These are phyloP conservation scores for Yasuhikotakia modesta DNA, from an alignment of 2,797 vertebrate species.

Conservation along the genomic window DNA sequence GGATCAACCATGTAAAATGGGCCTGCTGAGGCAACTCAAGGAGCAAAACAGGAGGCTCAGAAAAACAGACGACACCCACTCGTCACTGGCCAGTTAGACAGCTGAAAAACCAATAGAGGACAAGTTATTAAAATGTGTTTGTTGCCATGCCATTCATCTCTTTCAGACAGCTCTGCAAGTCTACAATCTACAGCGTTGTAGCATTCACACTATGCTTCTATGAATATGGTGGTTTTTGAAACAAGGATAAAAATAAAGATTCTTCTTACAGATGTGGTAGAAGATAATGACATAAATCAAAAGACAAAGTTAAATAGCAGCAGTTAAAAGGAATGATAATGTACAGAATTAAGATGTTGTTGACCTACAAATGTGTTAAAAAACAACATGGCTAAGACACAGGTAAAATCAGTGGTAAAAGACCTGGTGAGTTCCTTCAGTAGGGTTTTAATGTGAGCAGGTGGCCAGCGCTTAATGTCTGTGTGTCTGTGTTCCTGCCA, in stretches of 20 bases:
- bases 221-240: constrained; percentile 51
- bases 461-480: constrained; percentile 53
- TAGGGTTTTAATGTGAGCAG: constrained; percentile 56
- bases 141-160: too few species aligned
- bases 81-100: constrained; percentile 42
- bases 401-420: constrained; percentile 53
- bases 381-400: constrained; percentile 52
- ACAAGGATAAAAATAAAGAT: constrained; percentile 64
- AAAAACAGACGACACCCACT: constrained; percentile 52
- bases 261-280: constrained; percentile 39
- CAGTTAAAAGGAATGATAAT: constrained; percentile 69
- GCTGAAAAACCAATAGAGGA: constrained; percentile 53
- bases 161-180: constrained; percentile 70
- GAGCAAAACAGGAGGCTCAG: constrained; percentile 57
- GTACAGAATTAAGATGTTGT: constrained; percentile 45
- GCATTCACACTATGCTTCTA: constrained; percentile 44
- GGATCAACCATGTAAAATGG: constrained; percentile 50
- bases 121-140: neutral
- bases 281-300: constrained; percentile 62
- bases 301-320: constrained; percentile 79
- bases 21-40: constrained; percentile 51
- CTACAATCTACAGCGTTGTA: constrained; percentile 58
- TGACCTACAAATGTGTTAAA: constrained; percentile 53
- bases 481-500: constrained; percentile 60
- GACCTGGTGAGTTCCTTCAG: constrained; percentile 59